Percentiles rank a stretch among this genome's conserved stretches.
These are phyloP conservation scores for Strix aluco DNA, from an alignment of 2,113 vertebrate genomes.

Conservation along the genomic window DNA sequence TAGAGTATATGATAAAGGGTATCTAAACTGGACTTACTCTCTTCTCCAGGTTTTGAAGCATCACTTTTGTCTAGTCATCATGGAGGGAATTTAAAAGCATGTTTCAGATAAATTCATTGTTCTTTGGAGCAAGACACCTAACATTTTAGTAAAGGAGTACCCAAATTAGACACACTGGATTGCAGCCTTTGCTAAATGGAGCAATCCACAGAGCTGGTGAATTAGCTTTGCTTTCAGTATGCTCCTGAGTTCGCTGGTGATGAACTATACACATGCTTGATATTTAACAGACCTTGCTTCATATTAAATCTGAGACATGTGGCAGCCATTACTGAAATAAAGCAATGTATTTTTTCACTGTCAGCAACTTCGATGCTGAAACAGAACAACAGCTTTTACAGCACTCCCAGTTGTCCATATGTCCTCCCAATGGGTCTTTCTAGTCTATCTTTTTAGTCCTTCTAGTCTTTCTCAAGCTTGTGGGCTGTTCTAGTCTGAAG, in stretches of 20 bases:
- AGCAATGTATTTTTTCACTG: neutral
- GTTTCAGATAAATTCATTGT: neutral
- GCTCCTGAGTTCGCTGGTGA: neutral
- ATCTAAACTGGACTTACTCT: neutral
- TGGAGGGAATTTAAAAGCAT: neutral
- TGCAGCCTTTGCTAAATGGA: neutral
- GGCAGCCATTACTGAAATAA: conserved; percentile 36
- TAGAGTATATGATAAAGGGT: neutral
- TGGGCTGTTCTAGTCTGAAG: neutral
- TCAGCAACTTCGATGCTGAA: neutral
- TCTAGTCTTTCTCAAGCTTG: neutral
- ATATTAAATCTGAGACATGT: neutral
- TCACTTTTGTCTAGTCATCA: neutral
- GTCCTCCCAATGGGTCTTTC: neutral
- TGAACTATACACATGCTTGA: conserved; percentile 14
- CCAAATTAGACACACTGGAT: neutral
- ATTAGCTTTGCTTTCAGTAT: neutral
- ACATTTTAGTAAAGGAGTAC: neutral
- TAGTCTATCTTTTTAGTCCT: neutral
- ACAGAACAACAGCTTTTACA: neutral
- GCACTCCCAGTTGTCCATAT: neutral
- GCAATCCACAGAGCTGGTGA: neutral
- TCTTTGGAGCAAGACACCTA: neutral
- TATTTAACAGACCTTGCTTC: conserved; percentile 26
- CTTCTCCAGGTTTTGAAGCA: neutral